Base-by-base conservation (phyloP, 2,888 invertebrate genomes). In the Copidosoma aretas region DNA sequence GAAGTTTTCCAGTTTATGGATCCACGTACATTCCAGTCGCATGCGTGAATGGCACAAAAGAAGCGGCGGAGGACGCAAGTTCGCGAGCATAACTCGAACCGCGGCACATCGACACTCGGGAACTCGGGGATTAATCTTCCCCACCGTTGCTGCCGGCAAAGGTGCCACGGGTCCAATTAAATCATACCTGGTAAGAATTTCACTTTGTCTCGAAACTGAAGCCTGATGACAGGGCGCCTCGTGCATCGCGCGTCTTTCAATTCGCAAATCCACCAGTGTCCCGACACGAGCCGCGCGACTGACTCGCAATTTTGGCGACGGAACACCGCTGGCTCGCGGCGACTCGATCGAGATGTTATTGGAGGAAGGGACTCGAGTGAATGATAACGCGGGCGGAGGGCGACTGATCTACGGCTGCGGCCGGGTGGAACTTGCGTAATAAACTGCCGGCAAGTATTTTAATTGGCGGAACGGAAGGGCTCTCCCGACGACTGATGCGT, bases 161-260 rank as follows among this genome's bases (percentile, higher is more conserved):
- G 10, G 3, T 46, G 41, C 15, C 24, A 14, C 14, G 41, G 41
- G 54, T 60, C 64, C 65, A 67, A 67, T 72, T 64, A 70, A 70
- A 70, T 70, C 60, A 56, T 70, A 72, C 62, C 70, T 63, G 22
- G 59, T 67, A 72, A 72, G 72, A 70, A 72, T 72, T 72, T 70
- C 69, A 72, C 70, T 72, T 67, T 62, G 63, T 54, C 49, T 24
- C 43, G n/a, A 51, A 22, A 22, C 21, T 21, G 24, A 46, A 46
- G 43, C 52, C 68, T 52, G 51, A 60, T 56, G 43, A 39, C n/a
- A n/a, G n/a, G n/a, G n/a, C n/a, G n/a, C n/a, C 46, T 25, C 25
- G 10, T 8, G 43, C 24, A 19, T 32, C 22, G 32, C 21, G 21
- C n/a, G 21, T 10, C 12, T 4, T 4, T 1, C 10, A 60, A 39